These are phyloP conservation scores for Buceros bicornis DNA, from an alignment of 2,797 vertebrate genomes.

Conservation along the genomic window DNA sequence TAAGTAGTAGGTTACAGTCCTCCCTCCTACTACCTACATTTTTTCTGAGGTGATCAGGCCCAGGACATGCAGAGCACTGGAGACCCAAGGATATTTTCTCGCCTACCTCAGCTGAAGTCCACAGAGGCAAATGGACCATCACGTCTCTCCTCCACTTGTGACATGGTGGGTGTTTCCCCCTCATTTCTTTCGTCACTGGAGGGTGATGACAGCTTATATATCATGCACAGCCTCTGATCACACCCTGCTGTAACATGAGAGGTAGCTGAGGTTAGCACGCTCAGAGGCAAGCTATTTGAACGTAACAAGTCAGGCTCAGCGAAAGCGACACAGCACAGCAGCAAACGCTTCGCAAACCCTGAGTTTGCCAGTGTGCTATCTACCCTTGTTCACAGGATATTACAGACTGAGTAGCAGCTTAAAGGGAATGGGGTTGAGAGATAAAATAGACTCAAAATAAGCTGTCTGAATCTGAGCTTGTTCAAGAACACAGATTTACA, in stretches of 20 bases:
- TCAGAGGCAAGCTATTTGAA: not conserved
- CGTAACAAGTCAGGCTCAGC: not conserved
- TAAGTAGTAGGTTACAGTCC: not conserved
- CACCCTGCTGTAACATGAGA: constrained; percentile 18
- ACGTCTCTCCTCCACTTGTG: not conserved
- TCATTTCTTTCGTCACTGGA: not conserved
- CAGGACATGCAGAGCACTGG: not conserved
- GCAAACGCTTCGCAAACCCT: not conserved
- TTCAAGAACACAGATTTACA: not conserved
- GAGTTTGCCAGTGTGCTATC: not conserved
- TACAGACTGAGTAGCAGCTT: not conserved
- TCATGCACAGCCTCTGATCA: not conserved
- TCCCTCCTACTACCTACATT: not conserved
- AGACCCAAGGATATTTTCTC: not conserved
- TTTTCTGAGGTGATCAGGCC: not conserved
- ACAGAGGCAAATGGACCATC: not conserved
- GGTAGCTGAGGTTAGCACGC: not conserved
- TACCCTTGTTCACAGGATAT: not conserved
- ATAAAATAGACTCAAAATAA: not conserved
- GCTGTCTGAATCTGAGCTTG: not conserved
- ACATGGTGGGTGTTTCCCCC: not conserved
- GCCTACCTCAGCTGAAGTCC: constrained; percentile 11
- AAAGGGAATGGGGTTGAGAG: not conserved
- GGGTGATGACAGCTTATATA: constrained; percentile 8
- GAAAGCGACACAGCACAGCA: not conserved